Percentiles rank a stretch among this genome's conserved stretches.
Evolutionary conservation across 2,797 vertebrate species (phyloP).

Genomic region (Pipistrellus pygmaeus): DNA sequence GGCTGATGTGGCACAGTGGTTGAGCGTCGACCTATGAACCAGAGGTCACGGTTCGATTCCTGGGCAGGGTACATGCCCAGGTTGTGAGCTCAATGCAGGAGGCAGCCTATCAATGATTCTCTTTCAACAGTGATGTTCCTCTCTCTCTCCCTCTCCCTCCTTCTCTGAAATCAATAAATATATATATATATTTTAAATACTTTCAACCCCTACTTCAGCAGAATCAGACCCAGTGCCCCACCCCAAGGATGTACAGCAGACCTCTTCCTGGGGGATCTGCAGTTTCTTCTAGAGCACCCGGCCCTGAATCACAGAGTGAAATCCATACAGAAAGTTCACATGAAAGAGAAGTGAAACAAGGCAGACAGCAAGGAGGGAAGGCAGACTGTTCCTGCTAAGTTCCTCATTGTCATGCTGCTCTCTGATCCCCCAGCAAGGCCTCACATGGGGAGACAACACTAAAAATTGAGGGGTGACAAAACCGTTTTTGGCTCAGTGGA

Average conservation of each 20-base stretch:
- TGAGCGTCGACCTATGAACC: too few species aligned
- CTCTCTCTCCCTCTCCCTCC: too few species aligned
- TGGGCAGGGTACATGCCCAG: too few species aligned
- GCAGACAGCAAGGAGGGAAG: not conserved
- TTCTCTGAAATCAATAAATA: too few species aligned
- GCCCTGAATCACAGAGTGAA: not conserved
- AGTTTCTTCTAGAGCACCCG: not conserved
- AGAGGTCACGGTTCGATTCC: too few species aligned
- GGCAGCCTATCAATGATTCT: too few species aligned
- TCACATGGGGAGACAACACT: not conserved
- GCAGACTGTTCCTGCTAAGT: not conserved
- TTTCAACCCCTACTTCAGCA: not conserved
- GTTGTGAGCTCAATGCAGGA: too few species aligned
- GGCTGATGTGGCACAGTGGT: too few species aligned
- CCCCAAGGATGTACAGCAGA: not conserved
- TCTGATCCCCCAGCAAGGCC: not conserved
- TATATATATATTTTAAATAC: not conserved
- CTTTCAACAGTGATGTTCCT: too few species aligned
- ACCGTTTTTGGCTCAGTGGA: too few species aligned
- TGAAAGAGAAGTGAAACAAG: not conserved
- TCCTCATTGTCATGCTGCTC: too few species aligned
- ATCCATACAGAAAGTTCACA: not conserved
- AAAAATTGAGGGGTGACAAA: not conserved
- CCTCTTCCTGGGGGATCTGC: not conserved
- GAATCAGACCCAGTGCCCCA: not conserved